Evolutionary conservation across 2,888 invertebrate species (phyloP), one percentile per base, ranked within the genome.

Genomic region (Neocrepidodera transversa): DNA sequence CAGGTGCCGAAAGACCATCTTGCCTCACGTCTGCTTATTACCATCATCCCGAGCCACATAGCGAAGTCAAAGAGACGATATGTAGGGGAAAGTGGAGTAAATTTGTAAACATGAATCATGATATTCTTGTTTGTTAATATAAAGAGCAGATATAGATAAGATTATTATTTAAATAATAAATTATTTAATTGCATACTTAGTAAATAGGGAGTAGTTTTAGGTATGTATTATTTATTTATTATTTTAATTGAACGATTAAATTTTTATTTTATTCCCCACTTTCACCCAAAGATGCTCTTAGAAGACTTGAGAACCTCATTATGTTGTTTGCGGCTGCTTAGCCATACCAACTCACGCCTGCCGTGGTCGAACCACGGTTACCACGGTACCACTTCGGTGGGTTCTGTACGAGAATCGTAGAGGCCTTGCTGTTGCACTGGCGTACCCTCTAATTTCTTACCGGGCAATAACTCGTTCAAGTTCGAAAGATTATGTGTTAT

Each of bases 1-100:
- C 79, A 79, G 79, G 79, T 79, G 79, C 78, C 78, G 79, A 79
- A 78, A 79, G 78, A 76, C 74, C 45, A 42, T 42, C 68, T 71
- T 73, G 71, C 72, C 69, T 70, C 72, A 68, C 71, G 75, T 74
- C 74, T 72, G 74, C 74, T 77, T 77, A 77, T 78, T 76, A 76
- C 69, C 54, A 54, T 54, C 45, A 54, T 54, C 54, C 54, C 45
- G 47, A 54, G 7, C 26, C 14, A 36, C 13, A 23, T 23, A 45
- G 45, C 43, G 11, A 20, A 54, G 36, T 32, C 35, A 28, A 17
- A 3, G 30, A 35, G 26, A 36, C 30, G 3, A 26, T 38, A 8
- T 20, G 16, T 45, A 11, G 17, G 45, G 18, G 54, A 45, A 35
- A 40, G 51, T 26, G 45, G 45, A 5, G 40, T n/a, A n/a, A n/a